Evolutionary conservation across 2,888 invertebrate genomes (phyloP), one percentile per base, ranked within the genome.

Genomic region (Caradrina kadenii): DNA sequence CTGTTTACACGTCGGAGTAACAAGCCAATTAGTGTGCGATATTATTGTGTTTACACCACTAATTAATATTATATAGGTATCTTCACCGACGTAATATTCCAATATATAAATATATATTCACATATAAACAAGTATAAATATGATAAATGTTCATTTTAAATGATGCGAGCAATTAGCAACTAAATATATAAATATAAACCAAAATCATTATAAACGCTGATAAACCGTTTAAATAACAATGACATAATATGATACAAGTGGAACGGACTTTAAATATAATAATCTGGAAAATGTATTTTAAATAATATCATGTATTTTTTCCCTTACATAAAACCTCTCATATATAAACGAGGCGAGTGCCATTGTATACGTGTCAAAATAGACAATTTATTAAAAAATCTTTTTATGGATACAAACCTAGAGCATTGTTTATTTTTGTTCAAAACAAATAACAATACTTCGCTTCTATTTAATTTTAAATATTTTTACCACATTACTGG

Each of bases 41-140:
- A 75, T 73, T 83, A 85, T 79, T 83, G 66, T 79, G 54, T 79
- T 81, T 75, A 70, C 21, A 65, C 62, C 65, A 73, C 70, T 84
- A 85, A 85, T 84, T 84, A 85, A 81, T 78, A 73, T 63, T 73
- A 54, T 73, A 80, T 80, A 80, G 83, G 69, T 83, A 83, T 75
- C 71, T 69, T 31, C 68, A 71, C 63, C 65, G 13, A 69, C 63
- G 65, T 67, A 52, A 73, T 79, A 69, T 56, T 69, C 10, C 15
- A 61, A 70, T 48, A 58, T 65, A 64, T 56, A 21, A 5, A 52
- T 21, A 70, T 45, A 45, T 52, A 74, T 48, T 79, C 50, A 48
- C 58, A 54, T 53, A 52, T 72, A 74, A 69, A 76, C 63, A 82
- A 56, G 45, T 62, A 82, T 68, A 50, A 58, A 74, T 69, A 61